Evolutionary conservation across 2,888 invertebrate genomes (phyloP), one percentile per base, ranked within the genome.

Genomic region (Nomada ferruginata): DNA sequence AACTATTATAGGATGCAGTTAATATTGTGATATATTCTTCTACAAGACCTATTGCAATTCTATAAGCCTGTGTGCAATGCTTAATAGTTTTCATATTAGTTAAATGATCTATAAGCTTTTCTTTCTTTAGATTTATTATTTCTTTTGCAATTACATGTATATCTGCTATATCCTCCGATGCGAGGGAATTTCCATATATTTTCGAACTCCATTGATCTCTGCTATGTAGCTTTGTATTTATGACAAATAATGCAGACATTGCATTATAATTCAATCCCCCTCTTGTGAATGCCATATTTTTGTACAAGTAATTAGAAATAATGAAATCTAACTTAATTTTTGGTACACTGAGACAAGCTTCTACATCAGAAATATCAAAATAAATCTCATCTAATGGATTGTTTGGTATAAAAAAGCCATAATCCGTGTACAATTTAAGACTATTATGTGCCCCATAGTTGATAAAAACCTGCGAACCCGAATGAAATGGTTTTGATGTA

Each of bases 401-500:
- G 9, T 94, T 91, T 0, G 96, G 95, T 81, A 97, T 93, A 89
- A 96, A 96, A 93, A 98, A 98, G 0, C 98, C 98, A 94, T 98
- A 98, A 90, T 98, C 97, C 0, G 96, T 94, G 50, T 97, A 95
- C n/a, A 98, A 94, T 92, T 97, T 97, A 0, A 95, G 93, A 94
- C 97, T 98, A 88, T 96, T 95, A 92, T 98, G 97, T 55, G 96
- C 94, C 0, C 98, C 98, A 92, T 98, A 98, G 88, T 97, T 97
- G 88, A 98, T 98, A 92, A 97, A 98, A 73, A 98, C 96, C 94
- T 98, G 97, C 53, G 96, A 94, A 92, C 96, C 95, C 75, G 95
- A 95, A 70, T 94, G 93, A 91, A 96, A 96, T 2, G 92, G 86
- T 72, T 93, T 94, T 57, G 94, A 91, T 2, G 96, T 95, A 78